These are phyloP conservation scores for Capitulum mitella DNA, from an alignment of 2,888 invertebrate genomes.

Conservation along the genomic window DNA sequence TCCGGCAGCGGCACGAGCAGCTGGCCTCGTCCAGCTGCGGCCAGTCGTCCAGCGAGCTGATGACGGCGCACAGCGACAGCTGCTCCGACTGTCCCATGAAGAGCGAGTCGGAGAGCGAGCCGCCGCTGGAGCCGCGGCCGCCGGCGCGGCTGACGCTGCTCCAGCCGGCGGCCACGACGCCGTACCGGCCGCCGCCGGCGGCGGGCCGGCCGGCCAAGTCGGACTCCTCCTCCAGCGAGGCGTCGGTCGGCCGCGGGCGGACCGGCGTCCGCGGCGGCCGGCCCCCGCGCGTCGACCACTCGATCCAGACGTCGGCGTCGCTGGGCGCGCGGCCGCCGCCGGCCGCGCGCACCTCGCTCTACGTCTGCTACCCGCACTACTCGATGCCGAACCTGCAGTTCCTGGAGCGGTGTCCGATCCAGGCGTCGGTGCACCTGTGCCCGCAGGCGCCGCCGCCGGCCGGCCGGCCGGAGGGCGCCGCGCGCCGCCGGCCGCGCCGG, in stretches of 20 bases:
- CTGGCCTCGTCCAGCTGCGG: background rate
- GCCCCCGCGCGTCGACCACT: background rate
- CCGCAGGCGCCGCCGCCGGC: conserved; percentile 53
- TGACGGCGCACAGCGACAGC: conserved; percentile 31
- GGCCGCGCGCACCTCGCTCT: conserved; percentile 46
- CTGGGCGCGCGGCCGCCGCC: background rate
- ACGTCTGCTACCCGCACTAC: conserved; percentile 84
- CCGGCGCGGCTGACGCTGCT: background rate
- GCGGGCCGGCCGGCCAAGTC: conserved; percentile 28
- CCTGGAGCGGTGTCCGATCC: conserved; percentile 47
- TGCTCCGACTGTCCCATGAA: conserved; percentile 38
- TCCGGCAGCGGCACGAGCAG: conserved; percentile 61
- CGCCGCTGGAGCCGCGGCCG: conserved; percentile 34
- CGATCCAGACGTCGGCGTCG: conserved; percentile 27
- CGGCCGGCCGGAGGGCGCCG: conserved; percentile 40
- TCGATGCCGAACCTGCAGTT: conserved; percentile 82
- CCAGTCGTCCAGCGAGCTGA: conserved; percentile 17
- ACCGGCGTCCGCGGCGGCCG: background rate
- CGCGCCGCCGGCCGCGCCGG: conserved; percentile 27
- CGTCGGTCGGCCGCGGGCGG: background rate
- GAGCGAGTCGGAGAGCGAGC: conserved; percentile 38
- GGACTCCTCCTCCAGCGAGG: conserved; percentile 27
- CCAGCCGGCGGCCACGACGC: background rate
- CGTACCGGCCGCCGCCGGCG: conserved; percentile 25
- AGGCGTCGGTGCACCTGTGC: conserved; percentile 49